Evolutionary conservation across 1,140 invertebrate genomes (phyloP).

Genomic region (Brachionus rubens): DNA sequence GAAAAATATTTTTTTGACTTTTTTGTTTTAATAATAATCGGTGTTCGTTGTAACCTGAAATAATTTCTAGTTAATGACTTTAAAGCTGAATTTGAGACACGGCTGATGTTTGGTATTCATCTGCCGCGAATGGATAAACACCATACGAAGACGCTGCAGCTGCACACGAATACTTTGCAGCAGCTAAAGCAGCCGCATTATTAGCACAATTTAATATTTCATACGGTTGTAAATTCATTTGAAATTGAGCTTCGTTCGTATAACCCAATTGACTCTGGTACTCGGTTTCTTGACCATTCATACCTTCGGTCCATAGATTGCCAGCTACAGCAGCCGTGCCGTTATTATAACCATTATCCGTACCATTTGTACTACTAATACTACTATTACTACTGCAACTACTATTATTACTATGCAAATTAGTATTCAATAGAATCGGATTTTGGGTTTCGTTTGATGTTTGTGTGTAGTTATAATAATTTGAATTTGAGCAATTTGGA

Average conservation of each 20-base stretch:
- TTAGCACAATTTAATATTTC: conserved; percentile 23
- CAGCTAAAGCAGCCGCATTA: conserved; percentile 34
- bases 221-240: conserved; percentile 19
- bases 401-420: conserved; percentile 26
- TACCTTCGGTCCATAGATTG: background rate
- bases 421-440: conserved; percentile 14
- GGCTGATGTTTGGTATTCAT: conserved; percentile 30
- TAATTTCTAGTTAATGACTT: background rate
- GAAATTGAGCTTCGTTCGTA: background rate
- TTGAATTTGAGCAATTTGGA: conserved; percentile 17
- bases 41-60: conserved; percentile 30
- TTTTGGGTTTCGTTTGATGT: background rate
- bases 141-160: conserved; percentile 17
- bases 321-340: background rate
- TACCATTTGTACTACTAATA: conserved; percentile 16
- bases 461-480: background rate
- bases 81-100: conserved; percentile 46
- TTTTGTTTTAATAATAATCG: background rate
- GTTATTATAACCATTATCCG: background rate
- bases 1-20: conserved; percentile 5
- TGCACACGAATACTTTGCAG: conserved; percentile 43
- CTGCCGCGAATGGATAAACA: conserved; percentile 23
- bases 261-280: background rate
- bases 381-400: conserved; percentile 36
- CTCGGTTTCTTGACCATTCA: background rate